These are phyloP conservation scores for Dendrolimus punctatus DNA, from an alignment of 1,140 invertebrate species.

Conservation along the genomic window DNA sequence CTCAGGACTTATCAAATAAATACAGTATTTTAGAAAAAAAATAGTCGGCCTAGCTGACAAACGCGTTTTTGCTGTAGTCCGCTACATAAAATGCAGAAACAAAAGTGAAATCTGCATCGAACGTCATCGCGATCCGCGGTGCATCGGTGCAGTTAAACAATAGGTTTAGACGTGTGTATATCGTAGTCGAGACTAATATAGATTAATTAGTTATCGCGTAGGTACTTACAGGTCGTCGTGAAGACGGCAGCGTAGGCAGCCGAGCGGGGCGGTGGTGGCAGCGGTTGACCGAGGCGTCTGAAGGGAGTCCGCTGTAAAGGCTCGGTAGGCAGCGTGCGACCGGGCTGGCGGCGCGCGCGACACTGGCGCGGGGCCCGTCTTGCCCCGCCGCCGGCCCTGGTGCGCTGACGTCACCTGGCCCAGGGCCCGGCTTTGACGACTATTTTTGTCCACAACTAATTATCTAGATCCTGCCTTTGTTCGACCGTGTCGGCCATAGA, in stretches of 20 bases:
- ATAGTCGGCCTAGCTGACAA: neutral
- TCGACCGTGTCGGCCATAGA: constrained; percentile 52
- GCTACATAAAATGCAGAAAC: constrained; percentile 5
- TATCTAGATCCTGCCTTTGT: constrained; percentile 64
- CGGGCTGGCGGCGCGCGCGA: constrained; percentile 62
- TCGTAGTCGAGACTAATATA: constrained; percentile 6
- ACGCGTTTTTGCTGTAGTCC: neutral
- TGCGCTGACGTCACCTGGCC: constrained; percentile 66
- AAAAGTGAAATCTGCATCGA: constrained; percentile 55
- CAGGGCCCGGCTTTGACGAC: constrained; percentile 61
- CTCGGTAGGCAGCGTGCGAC: constrained; percentile 48
- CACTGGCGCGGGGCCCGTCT: constrained; percentile 70
- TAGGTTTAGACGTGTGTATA: constrained; percentile 22
- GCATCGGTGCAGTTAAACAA: constrained; percentile 36
- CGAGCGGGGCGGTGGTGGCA: constrained; percentile 22
- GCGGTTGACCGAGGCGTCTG: constrained; percentile 23
- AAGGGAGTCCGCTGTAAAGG: constrained; percentile 22
- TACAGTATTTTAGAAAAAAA: neutral
- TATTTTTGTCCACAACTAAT: constrained; percentile 67
- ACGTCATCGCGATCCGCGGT: constrained; percentile 19
- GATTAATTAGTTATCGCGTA: constrained; percentile 4
- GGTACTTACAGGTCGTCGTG: constrained; percentile 28
- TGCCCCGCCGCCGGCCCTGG: constrained; percentile 64
- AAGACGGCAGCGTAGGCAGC: constrained; percentile 21
- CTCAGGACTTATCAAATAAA: constrained; percentile 25